Evolutionary conservation across 1,140 invertebrate species (phyloP).

Genomic region (Caerostris extrusa): DNA sequence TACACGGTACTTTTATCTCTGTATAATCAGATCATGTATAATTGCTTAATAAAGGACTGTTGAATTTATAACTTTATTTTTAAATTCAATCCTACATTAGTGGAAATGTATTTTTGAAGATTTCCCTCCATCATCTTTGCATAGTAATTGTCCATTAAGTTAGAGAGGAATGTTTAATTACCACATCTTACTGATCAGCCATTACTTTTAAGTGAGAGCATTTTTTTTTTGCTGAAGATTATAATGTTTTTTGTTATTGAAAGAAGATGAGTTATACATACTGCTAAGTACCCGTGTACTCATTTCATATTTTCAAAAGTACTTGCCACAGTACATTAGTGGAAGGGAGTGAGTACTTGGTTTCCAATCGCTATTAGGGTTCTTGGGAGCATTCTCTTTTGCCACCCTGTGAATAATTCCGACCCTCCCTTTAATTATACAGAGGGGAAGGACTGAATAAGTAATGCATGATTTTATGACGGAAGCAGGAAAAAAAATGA

Average conservation of each 20-base stretch:
- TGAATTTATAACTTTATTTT: background rate
- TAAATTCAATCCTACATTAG: background rate
- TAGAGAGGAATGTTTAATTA: slow-evolving; percentile 8
- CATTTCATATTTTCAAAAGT: slow-evolving; percentile 15
- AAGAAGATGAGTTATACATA: background rate
- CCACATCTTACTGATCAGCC: slow-evolving; percentile 4
- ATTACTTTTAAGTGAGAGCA: slow-evolving; percentile 8
- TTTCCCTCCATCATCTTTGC: background rate
- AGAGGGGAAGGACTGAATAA: slow-evolving; percentile 7
- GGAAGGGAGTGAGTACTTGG: background rate
- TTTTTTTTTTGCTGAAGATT: background rate
- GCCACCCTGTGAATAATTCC: background rate
- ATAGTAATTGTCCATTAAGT: slow-evolving; percentile 21
- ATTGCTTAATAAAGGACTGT: background rate
- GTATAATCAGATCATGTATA: background rate
- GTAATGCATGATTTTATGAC: slow-evolving; percentile 13
- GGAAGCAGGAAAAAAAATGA: background rate
- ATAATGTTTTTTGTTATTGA: background rate
- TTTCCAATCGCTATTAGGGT: slow-evolving; percentile 27
- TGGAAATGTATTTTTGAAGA: background rate
- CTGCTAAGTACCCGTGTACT: background rate
- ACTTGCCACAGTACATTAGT: slow-evolving; percentile 1
- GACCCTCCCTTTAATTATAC: background rate
- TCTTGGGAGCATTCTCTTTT: background rate
- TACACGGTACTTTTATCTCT: too few species aligned